Evolutionary conservation across 2,113 vertebrate genomes (phyloP).

Genomic region (Saccopteryx bilineata): DNA sequence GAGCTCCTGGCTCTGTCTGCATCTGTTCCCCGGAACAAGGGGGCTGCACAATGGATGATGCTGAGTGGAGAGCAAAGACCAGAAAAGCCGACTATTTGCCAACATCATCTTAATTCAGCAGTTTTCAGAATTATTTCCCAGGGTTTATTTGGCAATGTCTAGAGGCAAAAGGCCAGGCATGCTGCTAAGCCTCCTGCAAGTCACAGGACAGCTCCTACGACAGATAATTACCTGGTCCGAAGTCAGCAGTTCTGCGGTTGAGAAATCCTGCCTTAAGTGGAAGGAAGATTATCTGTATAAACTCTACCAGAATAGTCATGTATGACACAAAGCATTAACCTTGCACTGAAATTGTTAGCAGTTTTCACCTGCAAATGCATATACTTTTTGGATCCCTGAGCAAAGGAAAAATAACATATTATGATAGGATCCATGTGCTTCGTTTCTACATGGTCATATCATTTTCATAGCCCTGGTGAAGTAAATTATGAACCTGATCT

Average conservation of each 20-base stretch:
- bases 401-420: background rate
- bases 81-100: background rate
- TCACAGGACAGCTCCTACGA: background rate
- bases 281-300: background rate
- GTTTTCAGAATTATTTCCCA: background rate
- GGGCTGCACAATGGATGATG: background rate
- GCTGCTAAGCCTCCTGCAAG: too few species aligned
- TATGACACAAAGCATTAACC: background rate
- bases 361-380: background rate
- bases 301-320: background rate
- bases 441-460: background rate
- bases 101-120: background rate
- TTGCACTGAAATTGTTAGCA: background rate
- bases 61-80: background rate
- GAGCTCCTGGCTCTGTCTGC: background rate
- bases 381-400: background rate
- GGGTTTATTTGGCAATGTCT: background rate
- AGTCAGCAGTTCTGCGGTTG: background rate
- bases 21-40: background rate
- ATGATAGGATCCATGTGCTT: background rate
- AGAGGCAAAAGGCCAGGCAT: background rate
- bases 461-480: background rate
- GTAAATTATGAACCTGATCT: background rate
- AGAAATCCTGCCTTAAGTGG: background rate
- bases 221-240: background rate